These are phyloP conservation scores for Micromesistius poutassou DNA, from an alignment of 2,797 vertebrate genomes.

Conservation along the genomic window DNA sequence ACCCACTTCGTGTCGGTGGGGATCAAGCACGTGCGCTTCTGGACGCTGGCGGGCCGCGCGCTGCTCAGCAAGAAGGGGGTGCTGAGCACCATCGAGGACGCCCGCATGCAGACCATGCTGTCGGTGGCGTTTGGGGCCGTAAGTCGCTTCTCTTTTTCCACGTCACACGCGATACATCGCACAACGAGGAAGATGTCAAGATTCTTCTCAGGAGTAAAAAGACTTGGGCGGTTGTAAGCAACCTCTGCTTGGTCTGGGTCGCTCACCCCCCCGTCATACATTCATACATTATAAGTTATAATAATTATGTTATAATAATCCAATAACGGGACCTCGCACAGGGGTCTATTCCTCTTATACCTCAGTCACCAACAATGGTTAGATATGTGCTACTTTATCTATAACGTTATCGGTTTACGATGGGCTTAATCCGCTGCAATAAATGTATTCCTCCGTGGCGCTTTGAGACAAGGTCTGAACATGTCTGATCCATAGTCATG, in stretches of 20 bases:
- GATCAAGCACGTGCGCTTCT: slow-evolving; percentile 95
- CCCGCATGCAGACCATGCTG: slow-evolving; percentile 96
- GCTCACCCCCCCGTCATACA: background rate
- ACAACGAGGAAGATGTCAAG: background rate
- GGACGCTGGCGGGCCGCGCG: slow-evolving; percentile 91
- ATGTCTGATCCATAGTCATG: too few relatives aligned
- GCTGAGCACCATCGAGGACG: slow-evolving; percentile 88
- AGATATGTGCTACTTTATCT: too few relatives aligned
- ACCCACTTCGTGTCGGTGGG: slow-evolving; percentile 98
- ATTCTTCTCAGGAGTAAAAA: background rate
- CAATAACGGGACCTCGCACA: background rate
- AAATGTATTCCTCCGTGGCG: background rate
- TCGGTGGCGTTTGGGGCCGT: slow-evolving; percentile 98
- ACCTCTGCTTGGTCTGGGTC: too few relatives aligned
- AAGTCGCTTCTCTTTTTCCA: slow-evolving; percentile 62
- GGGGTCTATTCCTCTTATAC: background rate
- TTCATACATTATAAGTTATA: too few relatives aligned
- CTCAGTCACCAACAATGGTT: background rate
- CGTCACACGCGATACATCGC: background rate
- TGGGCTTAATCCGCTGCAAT: background rate
- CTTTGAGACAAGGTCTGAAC: too few relatives aligned
- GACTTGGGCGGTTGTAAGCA: background rate
- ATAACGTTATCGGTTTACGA: background rate
- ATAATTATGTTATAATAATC: too few relatives aligned
- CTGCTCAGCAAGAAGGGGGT: slow-evolving; percentile 96